Evolutionary conservation across 2,888 invertebrate species (phyloP).

Genomic region (Eucriotettix oculatus): DNA sequence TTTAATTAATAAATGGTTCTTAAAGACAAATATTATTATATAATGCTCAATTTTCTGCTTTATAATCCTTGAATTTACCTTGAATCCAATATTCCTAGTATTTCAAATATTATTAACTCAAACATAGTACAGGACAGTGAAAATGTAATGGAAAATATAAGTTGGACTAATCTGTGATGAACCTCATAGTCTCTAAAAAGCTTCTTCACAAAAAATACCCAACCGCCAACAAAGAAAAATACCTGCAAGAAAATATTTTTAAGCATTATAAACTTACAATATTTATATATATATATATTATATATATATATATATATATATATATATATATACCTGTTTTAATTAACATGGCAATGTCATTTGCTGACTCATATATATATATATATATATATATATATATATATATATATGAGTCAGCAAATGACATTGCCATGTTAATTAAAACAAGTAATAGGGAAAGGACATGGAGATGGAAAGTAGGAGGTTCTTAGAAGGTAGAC

Average conservation of each 20-base stretch:
- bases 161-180: constrained; percentile 80
- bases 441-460: too few species aligned
- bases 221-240: constrained; percentile 89
- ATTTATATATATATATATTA: too few species aligned
- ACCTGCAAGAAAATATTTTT: constrained; percentile 37
- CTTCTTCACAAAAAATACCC: constrained; percentile 96
- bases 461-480: too few species aligned
- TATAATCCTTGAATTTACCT: constrained; percentile 40
- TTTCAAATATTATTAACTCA: constrained; percentile 98
- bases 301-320: too few species aligned
- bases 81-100: constrained; percentile 79
- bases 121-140: constrained; percentile 97
- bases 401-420: too few species aligned
- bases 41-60: not conserved
- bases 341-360: too few species aligned
- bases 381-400: too few species aligned
- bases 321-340: too few species aligned
- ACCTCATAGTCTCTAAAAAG: constrained; percentile 96
- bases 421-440: too few species aligned
- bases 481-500: too few species aligned
- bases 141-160: constrained; percentile 92
- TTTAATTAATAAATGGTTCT: not conserved
- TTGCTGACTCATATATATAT: too few species aligned
- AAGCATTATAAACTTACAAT: too few species aligned
- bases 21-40: not conserved